Base-by-base conservation (phyloP, 2,113 vertebrate species). In the Hyla sarda region DNA sequence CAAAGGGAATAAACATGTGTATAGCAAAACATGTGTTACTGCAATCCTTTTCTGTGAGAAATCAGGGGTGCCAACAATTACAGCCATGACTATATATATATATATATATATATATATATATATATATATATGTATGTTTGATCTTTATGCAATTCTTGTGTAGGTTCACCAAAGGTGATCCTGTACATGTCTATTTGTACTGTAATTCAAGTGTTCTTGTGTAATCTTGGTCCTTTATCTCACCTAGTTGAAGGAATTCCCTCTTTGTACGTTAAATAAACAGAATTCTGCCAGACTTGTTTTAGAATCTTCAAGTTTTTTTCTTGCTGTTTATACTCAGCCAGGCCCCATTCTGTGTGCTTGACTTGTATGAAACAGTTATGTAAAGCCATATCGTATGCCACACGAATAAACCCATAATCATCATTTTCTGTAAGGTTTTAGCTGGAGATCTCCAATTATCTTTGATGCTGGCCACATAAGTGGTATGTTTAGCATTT, bases 401-500 rank as follows among this genome's bases (percentile, higher is more conserved):
- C 60, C 47, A 82, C 45, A 71, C 17, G 80, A 67, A 69, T 52
- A 69, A 69, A 69, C n/a, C 60, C 41, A 34, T 82, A 50, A 82
- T 82, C 80, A 80, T 80, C 19, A 82, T 82, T 50, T 69, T 82
- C 41, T 82, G 60, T 30, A 82, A 69, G 19, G 58, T 82, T 50
- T 69, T 28, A 69, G 80, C 80, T 48, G 28, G 47, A 67, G 62
- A 32, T 50, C 10, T 45, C 37, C 62, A 82, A 71, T 82, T 69
- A 82, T 69, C 60, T 71, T 48, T 69, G 62, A 82, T 50, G 80
- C 34, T 52, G 47, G 60, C 80, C 80, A 82, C 80, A 82, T 82
- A 82, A 82, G 47, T 82, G 47, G n/a, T 82, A 82, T 82, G 80
- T 82, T 82, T 82, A 69, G 41, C 25, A 50, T 82, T 82, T 82